Base-by-base conservation (phyloP, 2,113 vertebrate genomes). In the Megaptera novaeangliae region DNA sequence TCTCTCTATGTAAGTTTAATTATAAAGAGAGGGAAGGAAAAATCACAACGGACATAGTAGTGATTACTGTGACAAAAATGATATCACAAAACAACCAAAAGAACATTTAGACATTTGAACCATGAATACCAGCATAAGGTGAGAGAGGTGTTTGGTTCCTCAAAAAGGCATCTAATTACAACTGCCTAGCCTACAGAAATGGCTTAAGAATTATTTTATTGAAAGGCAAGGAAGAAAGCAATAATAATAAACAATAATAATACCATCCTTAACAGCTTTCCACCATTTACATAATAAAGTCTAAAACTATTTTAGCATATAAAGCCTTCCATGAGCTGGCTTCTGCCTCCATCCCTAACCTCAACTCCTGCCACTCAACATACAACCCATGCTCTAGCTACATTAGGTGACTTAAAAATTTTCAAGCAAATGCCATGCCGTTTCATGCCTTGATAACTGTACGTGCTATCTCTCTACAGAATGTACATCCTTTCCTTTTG, bases 1-100 rank as follows among this genome's bases (percentile, higher is more conserved):
- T 99, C 99, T 91, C 97, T 98, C 99, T 99, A 97, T 27, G 44
- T 52, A 44, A 97, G 75, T 97, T 97, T 69, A 96, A 94, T 96
- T 97, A 98, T 82, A 92, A 92, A 97, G 95, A 85, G 93, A 97
- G 13, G 36, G 14, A 49, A 34, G 39, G 91, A 63, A 64, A 39
- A 93, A 96, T 72, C 52, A 97, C 20, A 98, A 94, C 66, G 31
- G 39, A 46, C 6, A 75, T 82, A 34, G 86, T 7, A 91, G n/a
- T 91, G 49, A 96, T 94, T 74, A 92, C 49, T 95, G 12, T 61
- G 44, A 49, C n/a, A 94, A 97, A 92, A 66, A 36, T 27, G 11
- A 5, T 87, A 72, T 46, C 39, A 23, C 96, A 69, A 95, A 95
- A 77, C 15, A 96, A 75, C 25, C 61, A 93, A 83, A 0, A 88